Evolutionary conservation across 2,113 vertebrate species (phyloP), one percentile per base, ranked within the genome.

Genomic region (Dendropsophus ebraccatus): DNA sequence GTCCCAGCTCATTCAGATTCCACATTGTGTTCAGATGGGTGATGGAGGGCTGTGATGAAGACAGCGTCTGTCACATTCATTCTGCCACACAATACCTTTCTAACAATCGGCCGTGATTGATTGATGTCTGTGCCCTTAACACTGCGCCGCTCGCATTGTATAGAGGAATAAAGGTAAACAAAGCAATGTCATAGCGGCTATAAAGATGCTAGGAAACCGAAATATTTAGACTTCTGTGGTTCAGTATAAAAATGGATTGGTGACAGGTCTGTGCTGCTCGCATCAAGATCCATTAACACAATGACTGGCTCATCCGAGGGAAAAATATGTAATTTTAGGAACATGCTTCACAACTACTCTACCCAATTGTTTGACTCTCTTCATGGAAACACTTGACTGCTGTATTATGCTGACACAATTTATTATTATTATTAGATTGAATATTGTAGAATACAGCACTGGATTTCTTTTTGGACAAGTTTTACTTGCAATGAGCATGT

Each of bases 1-100:
- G 67, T 70, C 67, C 35, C 19, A 12, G 67, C 67, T 70, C 67
- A 41, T 70, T 70, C 17, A 37, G 17, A 41, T 70, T 23, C 67
- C 67, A 70, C 35, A 23, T 70, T 70, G 65, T 70, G 25, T 35
- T 54, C 47, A 12, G 37, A 45, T 45, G 4, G 13, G 72, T 14
- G 21, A 47, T 14, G 72, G 30, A 35, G 50, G 41, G 41, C 41
- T 41, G 70, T 12, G 35, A 45, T n/a, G 70, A 17, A 37, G 52
- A 79, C 52, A 13, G 72, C 10, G 32, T 79, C 54, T 80, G 54
- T 45, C 77, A 80, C 30, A 58, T 80, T 80, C 56, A 62, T 81
- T 47, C 56, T 45, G 37, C 32, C 5, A 25, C 78, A 65, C 78
- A 62, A 81, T 45, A 25, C 56, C 12, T 19, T 28, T 28, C 58